Evolutionary conservation across 2,797 vertebrate genomes (phyloP).

Genomic region (Phoeniculus purpureus): DNA sequence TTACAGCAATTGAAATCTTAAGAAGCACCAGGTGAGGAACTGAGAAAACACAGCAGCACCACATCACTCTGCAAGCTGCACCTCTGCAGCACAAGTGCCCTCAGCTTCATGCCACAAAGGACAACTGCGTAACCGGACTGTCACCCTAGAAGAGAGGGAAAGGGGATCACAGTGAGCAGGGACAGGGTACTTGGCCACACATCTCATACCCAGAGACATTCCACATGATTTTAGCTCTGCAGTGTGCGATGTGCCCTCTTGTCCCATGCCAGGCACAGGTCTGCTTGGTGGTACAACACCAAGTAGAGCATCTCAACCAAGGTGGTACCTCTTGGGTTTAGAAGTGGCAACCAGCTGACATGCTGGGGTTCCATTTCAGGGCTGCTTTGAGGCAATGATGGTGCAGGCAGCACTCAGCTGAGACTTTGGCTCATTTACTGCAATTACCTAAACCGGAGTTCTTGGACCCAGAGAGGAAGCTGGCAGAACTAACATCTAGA

Average conservation of each 20-base stretch:
- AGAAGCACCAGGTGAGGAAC: not conserved
- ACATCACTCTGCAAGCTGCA: not conserved
- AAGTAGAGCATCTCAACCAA: not conserved
- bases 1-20: not conserved
- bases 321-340: fast-evolving
- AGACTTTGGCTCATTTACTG: not conserved
- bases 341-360: not conserved
- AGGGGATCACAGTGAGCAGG: not conserved
- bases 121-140: not conserved
- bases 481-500: not conserved
- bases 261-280: fast-evolving
- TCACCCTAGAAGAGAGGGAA: not conserved
- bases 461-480: not conserved
- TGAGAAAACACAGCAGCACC: not conserved
- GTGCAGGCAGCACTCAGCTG: not conserved
- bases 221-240: not conserved
- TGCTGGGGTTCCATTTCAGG: not conserved
- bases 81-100: not conserved
- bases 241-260: not conserved
- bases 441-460: not conserved
- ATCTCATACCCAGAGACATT: not conserved
- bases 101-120: not conserved
- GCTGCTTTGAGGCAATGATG: not conserved
- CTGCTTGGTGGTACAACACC: not conserved
- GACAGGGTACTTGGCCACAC: not conserved